phyloP scores from a whole-genome alignment of 2,797 vertebrate species.

The Galagoides demidoff region DNA sequence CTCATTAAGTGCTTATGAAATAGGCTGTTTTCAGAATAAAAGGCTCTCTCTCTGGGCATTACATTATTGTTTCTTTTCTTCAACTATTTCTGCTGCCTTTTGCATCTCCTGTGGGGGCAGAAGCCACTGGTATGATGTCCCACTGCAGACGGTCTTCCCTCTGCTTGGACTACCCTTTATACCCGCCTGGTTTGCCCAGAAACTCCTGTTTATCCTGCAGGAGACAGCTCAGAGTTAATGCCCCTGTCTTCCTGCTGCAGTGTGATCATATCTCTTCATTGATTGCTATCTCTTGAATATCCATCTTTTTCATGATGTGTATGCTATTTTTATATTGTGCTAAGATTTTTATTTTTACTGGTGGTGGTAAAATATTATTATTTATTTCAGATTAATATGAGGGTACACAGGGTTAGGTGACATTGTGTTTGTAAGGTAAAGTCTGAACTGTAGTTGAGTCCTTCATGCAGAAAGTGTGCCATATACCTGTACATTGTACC shows the following conservation, averaged over 20 bases:
- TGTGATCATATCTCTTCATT: background rate
- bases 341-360: no score
- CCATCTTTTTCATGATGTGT: background rate
- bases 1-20: background rate
- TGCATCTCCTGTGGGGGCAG: fast-evolving
- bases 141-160: fast-evolving
- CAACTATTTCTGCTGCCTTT: background rate
- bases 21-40: background rate
- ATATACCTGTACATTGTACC: no score
- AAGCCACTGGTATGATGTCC: background rate
- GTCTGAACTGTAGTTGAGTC: no score
- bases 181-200: background rate
- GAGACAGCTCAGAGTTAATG: background rate
- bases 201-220: background rate
- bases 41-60: background rate
- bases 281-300: background rate
- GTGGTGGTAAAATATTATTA: no score
- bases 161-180: background rate
- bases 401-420: no score
- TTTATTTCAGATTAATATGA: no score
- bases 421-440: no score
- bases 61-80: background rate
- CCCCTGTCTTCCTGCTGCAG: background rate
- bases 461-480: no score
- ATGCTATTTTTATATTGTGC: background rate